Conservation (phyloP, 2,113 vertebrate genomes). For the Tupaia tana region DNA sequence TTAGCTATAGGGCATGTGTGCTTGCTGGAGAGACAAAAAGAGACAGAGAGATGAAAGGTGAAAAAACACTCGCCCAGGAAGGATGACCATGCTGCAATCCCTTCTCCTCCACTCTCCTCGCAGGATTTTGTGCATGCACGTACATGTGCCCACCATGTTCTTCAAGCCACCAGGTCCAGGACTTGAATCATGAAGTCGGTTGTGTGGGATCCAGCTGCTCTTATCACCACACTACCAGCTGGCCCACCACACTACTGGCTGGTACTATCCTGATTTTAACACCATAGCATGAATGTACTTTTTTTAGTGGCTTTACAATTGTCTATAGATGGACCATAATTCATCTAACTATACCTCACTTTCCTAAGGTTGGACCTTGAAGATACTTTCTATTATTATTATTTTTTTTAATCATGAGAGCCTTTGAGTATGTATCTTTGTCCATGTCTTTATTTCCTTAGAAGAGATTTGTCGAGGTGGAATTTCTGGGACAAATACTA, state of each 20-base stretch:
- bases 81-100: too few relatives aligned
- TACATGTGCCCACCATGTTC: too few relatives aligned
- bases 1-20: not conserved
- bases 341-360: constrained; percentile 32
- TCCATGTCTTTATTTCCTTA: constrained; percentile 27
- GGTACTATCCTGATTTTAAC: not conserved
- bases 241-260: too few relatives aligned
- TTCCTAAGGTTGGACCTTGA: constrained; percentile 35
- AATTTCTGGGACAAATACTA: constrained; percentile 36
- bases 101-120: too few relatives aligned
- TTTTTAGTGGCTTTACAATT: constrained; percentile 28
- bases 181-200: too few relatives aligned
- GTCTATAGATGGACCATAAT: not conserved
- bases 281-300: not conserved
- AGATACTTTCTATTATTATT: not conserved
- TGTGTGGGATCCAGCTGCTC: too few relatives aligned
- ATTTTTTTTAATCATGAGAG: not conserved
- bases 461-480: not conserved
- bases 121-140: too few relatives aligned
- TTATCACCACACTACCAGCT: too few relatives aligned
- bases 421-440: not conserved
- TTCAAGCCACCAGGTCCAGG: too few relatives aligned
- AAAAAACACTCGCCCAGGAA: too few relatives aligned
- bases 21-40: too few relatives aligned
- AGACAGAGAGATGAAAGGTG: too few relatives aligned